Conservation (phyloP, 2,797 vertebrate species). For the Brachyalestes nurse region DNA sequence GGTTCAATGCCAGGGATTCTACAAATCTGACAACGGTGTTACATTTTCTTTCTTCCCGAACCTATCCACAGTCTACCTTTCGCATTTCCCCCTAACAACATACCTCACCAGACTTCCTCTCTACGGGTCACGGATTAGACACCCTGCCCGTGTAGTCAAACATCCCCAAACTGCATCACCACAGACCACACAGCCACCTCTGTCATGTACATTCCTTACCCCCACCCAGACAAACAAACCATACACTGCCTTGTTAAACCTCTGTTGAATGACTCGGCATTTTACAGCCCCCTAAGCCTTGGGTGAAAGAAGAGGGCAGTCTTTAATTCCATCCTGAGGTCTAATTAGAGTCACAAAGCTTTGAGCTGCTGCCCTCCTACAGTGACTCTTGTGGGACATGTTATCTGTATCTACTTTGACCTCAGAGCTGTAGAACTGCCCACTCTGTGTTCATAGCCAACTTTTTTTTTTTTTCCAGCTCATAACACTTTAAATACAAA, state of each 20-base stretch:
- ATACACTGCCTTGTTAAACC: slow-evolving; percentile 33
- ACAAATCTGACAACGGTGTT: slow-evolving; percentile 68
- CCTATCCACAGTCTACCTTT: slow-evolving; percentile 69
- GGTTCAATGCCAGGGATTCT: slow-evolving; percentile 70
- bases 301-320: slow-evolving; percentile 27
- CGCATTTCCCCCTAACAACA: slow-evolving; percentile 38
- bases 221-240: slow-evolving; percentile 58
- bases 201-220: slow-evolving; percentile 46
- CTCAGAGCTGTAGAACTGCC: slow-evolving; percentile 14
- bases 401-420: slow-evolving; percentile 22
- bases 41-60: slow-evolving; percentile 58
- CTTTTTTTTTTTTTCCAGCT: background rate
- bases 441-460: slow-evolving; percentile 13
- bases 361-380: slow-evolving; percentile 6
- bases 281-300: slow-evolving; percentile 7
- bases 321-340: slow-evolving; percentile 35
- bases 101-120: slow-evolving; percentile 38
- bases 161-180: slow-evolving; percentile 40
- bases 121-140: slow-evolving; percentile 38
- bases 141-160: slow-evolving; percentile 16
- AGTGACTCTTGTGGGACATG: slow-evolving; percentile 31
- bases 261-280: slow-evolving; percentile 16
- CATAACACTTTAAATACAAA: background rate
- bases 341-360: slow-evolving; percentile 45
- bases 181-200: slow-evolving; percentile 40